Percentiles rank a stretch among this genome's conserved stretches.
phyloP scores from a whole-genome alignment of 2,797 vertebrate species.

The Pseudochromis fuscus region DNA sequence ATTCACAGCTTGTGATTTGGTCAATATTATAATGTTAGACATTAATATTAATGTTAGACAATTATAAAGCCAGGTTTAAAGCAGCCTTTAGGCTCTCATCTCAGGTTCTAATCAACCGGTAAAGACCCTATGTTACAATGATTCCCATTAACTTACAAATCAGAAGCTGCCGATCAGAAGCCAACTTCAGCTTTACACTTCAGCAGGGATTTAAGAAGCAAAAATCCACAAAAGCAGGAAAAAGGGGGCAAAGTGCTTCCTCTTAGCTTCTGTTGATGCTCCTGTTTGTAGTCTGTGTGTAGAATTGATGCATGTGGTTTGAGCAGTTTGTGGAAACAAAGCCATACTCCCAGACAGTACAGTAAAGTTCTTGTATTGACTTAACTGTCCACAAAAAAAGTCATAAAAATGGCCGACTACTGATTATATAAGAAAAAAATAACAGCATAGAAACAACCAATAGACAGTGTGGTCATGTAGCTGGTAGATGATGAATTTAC shows the following conservation, averaged over 20 bases:
- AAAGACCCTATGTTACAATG: no score
- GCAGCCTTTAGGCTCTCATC: no score
- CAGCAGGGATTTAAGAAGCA: constrained; percentile 37
- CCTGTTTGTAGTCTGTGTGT: constrained; percentile 43
- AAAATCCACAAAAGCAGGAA: constrained; percentile 35
- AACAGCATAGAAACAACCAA: neutral
- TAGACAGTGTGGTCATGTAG: constrained; percentile 2
- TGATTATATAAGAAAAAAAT: constrained; percentile 27
- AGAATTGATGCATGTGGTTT: constrained; percentile 63
- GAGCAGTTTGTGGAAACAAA: constrained; percentile 66
- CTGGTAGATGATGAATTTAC: constrained; percentile 31
- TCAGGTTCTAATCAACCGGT: no score
- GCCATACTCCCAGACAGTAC: constrained; percentile 62
- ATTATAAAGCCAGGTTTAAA: neutral
- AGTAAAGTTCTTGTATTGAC: constrained; percentile 10
- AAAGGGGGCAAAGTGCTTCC: constrained; percentile 54
- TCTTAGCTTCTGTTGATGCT: constrained; percentile 49
- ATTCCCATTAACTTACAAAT: neutral
- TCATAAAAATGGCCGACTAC: constrained; percentile 45
- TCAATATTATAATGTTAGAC: no score
- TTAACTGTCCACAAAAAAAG: constrained; percentile 21
- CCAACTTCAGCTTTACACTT: constrained; percentile 29
- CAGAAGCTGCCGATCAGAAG: constrained; percentile 28
- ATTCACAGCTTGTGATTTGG: neutral
- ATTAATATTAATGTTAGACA: no score